A percentile compares a stretch with the other conserved stretches of the same genome.
phyloP scores from a whole-genome alignment of 1,140 invertebrate genomes.

The Pseudomyrmex gracilis region DNA sequence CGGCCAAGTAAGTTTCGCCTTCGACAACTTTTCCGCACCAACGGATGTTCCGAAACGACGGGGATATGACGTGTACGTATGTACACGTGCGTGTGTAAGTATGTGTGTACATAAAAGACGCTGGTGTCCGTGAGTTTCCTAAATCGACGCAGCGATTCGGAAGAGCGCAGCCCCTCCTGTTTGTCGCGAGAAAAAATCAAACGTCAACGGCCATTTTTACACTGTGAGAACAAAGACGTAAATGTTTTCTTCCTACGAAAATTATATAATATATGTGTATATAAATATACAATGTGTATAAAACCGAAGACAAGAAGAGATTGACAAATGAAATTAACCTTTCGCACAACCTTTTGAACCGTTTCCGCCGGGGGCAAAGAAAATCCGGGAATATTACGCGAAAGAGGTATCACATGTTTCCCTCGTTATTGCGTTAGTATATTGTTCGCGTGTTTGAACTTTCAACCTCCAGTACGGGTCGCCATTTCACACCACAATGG shows the following conservation, averaged over 20 bases:
- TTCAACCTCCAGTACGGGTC: conserved; percentile 16
- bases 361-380: background rate
- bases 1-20: conserved; percentile 60
- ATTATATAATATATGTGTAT: background rate
- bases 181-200: conserved; percentile 51
- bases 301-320: background rate
- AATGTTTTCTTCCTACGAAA: background rate
- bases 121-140: conserved; percentile 27
- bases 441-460: conserved; percentile 49
- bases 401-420: conserved; percentile 40
- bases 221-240: background rate
- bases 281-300: too few relatives aligned
- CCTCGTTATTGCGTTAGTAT: conserved; percentile 52
- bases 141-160: conserved; percentile 49
- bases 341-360: background rate
- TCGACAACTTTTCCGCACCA: conserved; percentile 56
- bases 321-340: conserved; percentile 27
- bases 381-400: conserved; percentile 30
- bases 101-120: conserved; percentile 3
- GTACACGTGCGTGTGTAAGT: background rate
- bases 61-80: conserved; percentile 53
- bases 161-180: conserved; percentile 26
- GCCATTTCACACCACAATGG: conserved; percentile 6
- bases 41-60: conserved; percentile 57
- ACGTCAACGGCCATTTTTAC: conserved; percentile 27